Conservation (phyloP, 2,888 invertebrate genomes). For the Oscheius sp. region DNA sequence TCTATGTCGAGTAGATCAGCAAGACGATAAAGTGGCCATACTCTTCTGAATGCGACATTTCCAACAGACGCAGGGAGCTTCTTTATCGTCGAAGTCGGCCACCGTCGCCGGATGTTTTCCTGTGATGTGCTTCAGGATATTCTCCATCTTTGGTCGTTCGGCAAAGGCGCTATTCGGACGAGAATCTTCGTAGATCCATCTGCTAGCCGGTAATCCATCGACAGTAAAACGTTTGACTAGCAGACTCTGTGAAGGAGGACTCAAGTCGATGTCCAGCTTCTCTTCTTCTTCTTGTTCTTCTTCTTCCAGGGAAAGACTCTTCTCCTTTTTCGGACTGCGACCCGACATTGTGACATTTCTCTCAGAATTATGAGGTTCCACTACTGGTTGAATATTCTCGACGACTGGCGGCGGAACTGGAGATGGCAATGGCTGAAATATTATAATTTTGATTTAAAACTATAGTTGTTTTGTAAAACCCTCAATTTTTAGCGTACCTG, state of each 20-base stretch:
- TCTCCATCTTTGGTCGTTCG: constrained; percentile 1
- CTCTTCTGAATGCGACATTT: constrained; percentile 20
- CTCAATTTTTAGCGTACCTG: too few relatives aligned
- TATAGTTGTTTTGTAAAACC: too few relatives aligned
- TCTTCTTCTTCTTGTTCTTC: not conserved
- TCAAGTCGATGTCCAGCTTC: not conserved
- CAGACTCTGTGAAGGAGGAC: constrained; percentile 7
- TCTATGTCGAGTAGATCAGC: too few relatives aligned
- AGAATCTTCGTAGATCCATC: constrained; percentile 12
- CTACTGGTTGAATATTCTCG: too few relatives aligned
- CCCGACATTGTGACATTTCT: too few relatives aligned
- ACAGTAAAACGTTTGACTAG: not conserved
- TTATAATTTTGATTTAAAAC: too few relatives aligned
- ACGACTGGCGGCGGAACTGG: too few relatives aligned
- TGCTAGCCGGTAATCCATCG: not conserved
- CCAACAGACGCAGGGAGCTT: constrained; percentile 3
- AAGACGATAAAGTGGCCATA: not conserved
- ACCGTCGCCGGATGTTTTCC: not conserved
- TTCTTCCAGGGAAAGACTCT: too few relatives aligned
- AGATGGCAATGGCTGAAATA: too few relatives aligned
- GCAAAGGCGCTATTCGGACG: constrained; percentile 5
- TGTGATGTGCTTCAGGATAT: constrained; percentile 3
- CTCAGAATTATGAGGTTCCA: too few relatives aligned
- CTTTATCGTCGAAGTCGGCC: not conserved
- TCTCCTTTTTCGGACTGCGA: too few relatives aligned